phyloP scores from a whole-genome alignment of 1,140 invertebrate genomes.

The Paraescarpia echinospica region DNA sequence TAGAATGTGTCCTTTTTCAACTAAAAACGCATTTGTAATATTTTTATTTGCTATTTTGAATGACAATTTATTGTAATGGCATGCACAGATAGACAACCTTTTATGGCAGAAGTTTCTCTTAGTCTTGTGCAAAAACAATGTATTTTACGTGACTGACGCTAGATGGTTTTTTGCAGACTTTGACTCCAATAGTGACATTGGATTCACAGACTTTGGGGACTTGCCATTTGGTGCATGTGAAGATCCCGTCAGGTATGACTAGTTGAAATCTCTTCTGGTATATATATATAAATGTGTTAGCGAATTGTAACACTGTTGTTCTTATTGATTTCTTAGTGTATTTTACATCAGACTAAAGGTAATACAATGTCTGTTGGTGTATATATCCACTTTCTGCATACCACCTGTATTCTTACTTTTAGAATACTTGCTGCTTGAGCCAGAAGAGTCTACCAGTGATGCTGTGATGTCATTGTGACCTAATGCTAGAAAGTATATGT shows the following conservation, averaged over 20 bases:
- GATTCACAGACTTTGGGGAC: conserved; percentile 63
- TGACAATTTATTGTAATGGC: background rate
- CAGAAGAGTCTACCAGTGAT: background rate
- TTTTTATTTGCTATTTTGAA: too few species aligned
- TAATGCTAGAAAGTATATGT: too few species aligned
- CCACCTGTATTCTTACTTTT: background rate
- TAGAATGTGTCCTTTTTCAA: too few species aligned
- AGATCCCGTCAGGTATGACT: conserved; percentile 71
- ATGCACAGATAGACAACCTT: background rate
- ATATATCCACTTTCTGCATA: background rate
- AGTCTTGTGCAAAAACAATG: background rate
- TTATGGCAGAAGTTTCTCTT: too few species aligned
- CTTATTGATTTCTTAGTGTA: background rate
- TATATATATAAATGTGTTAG: too few species aligned
- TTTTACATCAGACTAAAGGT: background rate
- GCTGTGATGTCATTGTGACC: too few species aligned
- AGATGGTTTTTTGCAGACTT: conserved; percentile 61
- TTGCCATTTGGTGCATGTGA: conserved; percentile 82
- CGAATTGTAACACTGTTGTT: too few species aligned
- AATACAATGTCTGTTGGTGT: background rate
- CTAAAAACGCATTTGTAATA: too few species aligned
- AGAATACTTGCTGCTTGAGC: background rate
- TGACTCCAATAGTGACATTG: conserved; percentile 66
- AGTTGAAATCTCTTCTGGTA: background rate
- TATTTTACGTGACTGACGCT: background rate